Evolutionary conservation across 2,888 invertebrate species (phyloP).

Genomic region (Habroteleia sp.): DNA sequence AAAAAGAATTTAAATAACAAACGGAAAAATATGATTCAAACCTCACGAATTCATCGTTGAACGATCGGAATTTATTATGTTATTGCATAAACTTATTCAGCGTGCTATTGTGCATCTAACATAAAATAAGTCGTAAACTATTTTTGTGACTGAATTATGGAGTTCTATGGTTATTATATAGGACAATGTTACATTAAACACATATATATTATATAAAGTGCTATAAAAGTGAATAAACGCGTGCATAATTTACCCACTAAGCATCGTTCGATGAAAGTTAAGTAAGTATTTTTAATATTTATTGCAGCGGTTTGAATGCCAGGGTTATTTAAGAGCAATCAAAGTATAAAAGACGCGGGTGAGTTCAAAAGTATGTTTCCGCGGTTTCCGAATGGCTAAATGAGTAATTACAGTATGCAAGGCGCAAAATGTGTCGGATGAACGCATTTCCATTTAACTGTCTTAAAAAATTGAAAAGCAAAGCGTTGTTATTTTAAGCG

Average conservation of each 20-base stretch:
- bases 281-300: slow-evolving; percentile 43
- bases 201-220: slow-evolving; percentile 44
- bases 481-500: slow-evolving; percentile 12
- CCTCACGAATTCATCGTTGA: slow-evolving; percentile 18
- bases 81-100: slow-evolving; percentile 32
- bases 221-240: slow-evolving; percentile 47
- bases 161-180: slow-evolving; percentile 25
- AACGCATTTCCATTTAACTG: slow-evolving; percentile 13
- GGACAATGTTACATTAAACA: slow-evolving; percentile 31
- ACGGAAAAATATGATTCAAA: slow-evolving; percentile 7
- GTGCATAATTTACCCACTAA: slow-evolving; percentile 30
- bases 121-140: slow-evolving; percentile 41
- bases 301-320: slow-evolving; percentile 18
- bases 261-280: slow-evolving; percentile 19
- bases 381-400: slow-evolving; percentile 1
- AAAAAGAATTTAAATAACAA: slow-evolving; percentile 26
- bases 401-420: slow-evolving; percentile 4
- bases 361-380: not conserved
- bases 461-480: slow-evolving; percentile 24
- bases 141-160: slow-evolving; percentile 38
- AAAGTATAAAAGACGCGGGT: slow-evolving; percentile 14
- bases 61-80: slow-evolving; percentile 40
- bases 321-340: slow-evolving; percentile 24
- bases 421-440: not conserved
- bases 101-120: slow-evolving; percentile 12